Evolutionary conservation across 2,113 vertebrate genomes (phyloP).

Genomic region (Megaceryle torquata): DNA sequence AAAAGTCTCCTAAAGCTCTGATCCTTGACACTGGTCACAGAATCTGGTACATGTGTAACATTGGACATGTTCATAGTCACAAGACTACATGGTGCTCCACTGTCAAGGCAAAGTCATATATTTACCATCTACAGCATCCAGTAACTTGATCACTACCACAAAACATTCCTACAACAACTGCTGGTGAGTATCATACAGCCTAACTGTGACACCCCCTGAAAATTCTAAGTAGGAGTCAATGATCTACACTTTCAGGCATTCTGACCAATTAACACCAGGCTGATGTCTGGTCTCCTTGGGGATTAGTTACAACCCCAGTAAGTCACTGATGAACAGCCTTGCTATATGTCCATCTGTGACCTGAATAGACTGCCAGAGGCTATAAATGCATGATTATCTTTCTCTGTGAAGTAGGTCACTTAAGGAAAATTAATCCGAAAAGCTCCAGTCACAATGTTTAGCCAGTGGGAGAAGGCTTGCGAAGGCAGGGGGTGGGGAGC

Average conservation of each 20-base stretch:
- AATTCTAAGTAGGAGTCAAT: neutral
- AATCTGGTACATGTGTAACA: neutral
- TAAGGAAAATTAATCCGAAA: constrained; percentile 68
- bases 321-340: constrained; percentile 51
- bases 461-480: neutral
- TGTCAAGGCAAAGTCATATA: neutral
- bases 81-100: neutral
- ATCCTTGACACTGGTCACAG: rapidly evolving
- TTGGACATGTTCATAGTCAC: neutral
- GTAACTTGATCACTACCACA: neutral
- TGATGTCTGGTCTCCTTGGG: neutral
- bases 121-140: neutral
- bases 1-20: neutral
- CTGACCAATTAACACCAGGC: constrained; percentile 37
- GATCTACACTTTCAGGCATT: constrained; percentile 17
- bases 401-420: constrained; percentile 64
- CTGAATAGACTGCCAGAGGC: constrained; percentile 58
- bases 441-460: constrained; percentile 44
- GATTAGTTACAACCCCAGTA: constrained; percentile 52
- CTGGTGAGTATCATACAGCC: neutral
- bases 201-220: neutral
- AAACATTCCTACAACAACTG: neutral
- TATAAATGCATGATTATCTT: constrained; percentile 62
- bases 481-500: neutral
- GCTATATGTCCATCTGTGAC: constrained; percentile 60